Base-by-base conservation (phyloP, 2,113 vertebrate genomes). In the Malaclemys terrapin region DNA sequence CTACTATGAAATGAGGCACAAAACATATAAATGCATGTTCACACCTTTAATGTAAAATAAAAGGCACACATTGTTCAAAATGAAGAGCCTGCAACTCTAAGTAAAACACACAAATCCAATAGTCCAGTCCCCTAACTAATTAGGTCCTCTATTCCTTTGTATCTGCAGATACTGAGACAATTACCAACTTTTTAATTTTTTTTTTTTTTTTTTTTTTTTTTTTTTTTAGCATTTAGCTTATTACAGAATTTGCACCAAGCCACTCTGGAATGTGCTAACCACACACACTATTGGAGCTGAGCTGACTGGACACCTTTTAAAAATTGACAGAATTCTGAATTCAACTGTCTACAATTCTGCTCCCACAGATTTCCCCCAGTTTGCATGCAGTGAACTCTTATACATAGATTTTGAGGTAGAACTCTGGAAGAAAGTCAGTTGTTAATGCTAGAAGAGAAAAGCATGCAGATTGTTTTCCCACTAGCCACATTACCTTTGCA, bases 21-120 rank as follows among this genome's bases (percentile, higher is more conserved):
- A 56, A 56, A 25, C 54, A 56, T 56, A 56, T 56, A 56, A 87
- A 84, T 45, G 72, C 4, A 0, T 52, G 83, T 13, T 92, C 89
- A 80, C 75, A 38, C 79, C 57, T 31, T 27, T 47, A 19, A 22
- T 27, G 47, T 80, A 80, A 90, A 94, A 96, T 53, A 53, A 56
- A 56, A 93, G 1, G 4, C 38, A 8, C 52, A 35, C 42, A 38
- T 65, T 52, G 76, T 69, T 52, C 89, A 86, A 65, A 95, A 93
- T 90, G 50, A 45, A 89, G 87, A 89, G 80, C 80, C 75, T 89
- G 31, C 52, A 5, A 38, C 83, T 65, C 35, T 89, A 49, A 19
- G 57, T 95, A 86, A 90, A 96, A 89, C 89, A 89, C 95, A 95
- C 85, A 84, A 96, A 56, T 4, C 7, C 17, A 16, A 42, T 87